These are phyloP conservation scores for Gibbula magus DNA, from an alignment of 2,888 invertebrate species.

Conservation along the genomic window DNA sequence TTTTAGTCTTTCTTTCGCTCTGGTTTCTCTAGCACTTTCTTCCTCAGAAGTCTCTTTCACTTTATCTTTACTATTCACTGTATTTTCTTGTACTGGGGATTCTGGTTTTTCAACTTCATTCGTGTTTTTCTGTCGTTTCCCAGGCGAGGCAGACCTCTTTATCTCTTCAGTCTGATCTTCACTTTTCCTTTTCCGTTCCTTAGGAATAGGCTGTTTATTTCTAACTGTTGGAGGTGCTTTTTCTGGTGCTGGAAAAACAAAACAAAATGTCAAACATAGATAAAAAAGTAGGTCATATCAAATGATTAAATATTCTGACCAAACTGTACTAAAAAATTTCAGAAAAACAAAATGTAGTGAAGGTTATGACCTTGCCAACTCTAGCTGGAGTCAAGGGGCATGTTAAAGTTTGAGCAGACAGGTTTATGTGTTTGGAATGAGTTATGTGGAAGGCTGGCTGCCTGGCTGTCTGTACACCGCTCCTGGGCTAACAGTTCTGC, in stretches of 20 bases:
- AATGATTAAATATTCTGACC: no score
- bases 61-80: slow-evolving; percentile 8
- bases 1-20: slow-evolving; percentile 15
- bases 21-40: slow-evolving; percentile 9
- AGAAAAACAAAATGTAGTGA: background rate
- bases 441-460: slow-evolving; percentile 8
- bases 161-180: slow-evolving; percentile 22
- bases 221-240: slow-evolving; percentile 1
- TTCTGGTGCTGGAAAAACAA: slow-evolving; percentile 25
- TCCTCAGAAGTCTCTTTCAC: slow-evolving; percentile 15
- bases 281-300: no score
- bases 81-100: slow-evolving; percentile 4
- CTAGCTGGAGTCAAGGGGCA: background rate
- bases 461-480: background rate
- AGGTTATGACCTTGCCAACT: background rate
- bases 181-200: slow-evolving; percentile 23
- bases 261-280: background rate
- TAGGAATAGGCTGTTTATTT: slow-evolving; percentile 11
- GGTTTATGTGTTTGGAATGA: slow-evolving; percentile 1
- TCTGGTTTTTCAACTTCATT: slow-evolving; percentile 20
- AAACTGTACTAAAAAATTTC: no score
- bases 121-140: slow-evolving; percentile 23
- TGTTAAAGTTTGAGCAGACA: background rate
- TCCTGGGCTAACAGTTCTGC: slow-evolving; percentile 8
- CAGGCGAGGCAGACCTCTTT: slow-evolving; percentile 21